Evolutionary conservation across 2,113 vertebrate species (phyloP), one percentile per base, ranked within the genome.

Genomic region (Trematocara nigrifrons): DNA sequence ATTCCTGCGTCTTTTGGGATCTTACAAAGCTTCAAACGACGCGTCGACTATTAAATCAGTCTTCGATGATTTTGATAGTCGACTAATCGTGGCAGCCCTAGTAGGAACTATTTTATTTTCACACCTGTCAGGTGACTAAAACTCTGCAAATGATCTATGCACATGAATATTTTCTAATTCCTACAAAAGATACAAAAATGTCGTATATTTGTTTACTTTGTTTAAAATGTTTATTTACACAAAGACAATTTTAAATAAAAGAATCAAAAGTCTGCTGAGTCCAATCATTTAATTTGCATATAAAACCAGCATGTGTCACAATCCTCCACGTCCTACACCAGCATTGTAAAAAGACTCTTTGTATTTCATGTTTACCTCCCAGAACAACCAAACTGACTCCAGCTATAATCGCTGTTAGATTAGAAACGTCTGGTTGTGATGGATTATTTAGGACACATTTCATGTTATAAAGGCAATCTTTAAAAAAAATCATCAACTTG

Each of bases 331-430:
- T 26, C 38, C 11, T 69, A 38, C 35, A 22, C 5, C 69, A 7
- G 13, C 7, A 31, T 1, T 0, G 0, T 35, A 61, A 61, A 61
- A 33, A 61, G 6, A 38, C 11, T 64, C 31, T 6, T 38, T 66
- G 11, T n/a, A 20, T 20, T 20, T 66, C 12, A 0, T 0, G 20
- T 45, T 71, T 45, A 9, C 11, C 64, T 69, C 40, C 13, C 69
- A 74, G 42, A 31, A 74, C 26, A 74, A 26, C 57, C 10, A 45
- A 29, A 49, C 22, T 1, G 15, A 49, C 22, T 31, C 22, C 22
- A 49, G 69, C 69, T 15, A 7, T 1, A 1, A 47, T 47, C 0
- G 1, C 31, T 7, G 31, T 64, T 11, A 38, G 33, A 0, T 74
- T 74, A 47, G 66, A 47, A 74, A 3, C 40, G 9, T 49, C 69